Evolutionary conservation across 2,797 vertebrate species (phyloP).

Genomic region (Coluber constrictor): DNA sequence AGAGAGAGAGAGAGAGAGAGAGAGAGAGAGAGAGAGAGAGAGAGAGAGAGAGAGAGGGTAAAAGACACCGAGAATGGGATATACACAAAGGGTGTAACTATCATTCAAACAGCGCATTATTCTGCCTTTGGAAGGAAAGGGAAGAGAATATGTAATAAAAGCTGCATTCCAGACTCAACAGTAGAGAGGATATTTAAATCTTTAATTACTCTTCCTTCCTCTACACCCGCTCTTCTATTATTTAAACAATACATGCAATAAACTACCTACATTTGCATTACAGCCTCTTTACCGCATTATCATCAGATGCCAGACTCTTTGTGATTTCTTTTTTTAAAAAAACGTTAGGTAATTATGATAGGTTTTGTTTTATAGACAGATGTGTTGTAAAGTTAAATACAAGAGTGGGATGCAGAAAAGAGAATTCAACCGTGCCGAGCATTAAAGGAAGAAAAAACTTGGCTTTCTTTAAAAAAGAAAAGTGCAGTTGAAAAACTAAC

Average conservation of each 20-base stretch:
- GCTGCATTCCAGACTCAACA: background rate
- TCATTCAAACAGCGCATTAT: background rate
- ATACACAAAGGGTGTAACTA: background rate
- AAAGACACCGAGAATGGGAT: background rate
- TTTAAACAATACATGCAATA: constrained; percentile 59
- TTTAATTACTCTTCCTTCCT: constrained; percentile 56
- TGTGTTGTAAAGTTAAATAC: background rate
- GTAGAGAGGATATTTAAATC: constrained; percentile 46
- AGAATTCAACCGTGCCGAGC: background rate
- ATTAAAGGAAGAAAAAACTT: background rate
- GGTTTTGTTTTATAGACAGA: background rate
- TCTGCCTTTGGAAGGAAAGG: background rate
- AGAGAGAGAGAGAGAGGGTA: background rate
- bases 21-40: background rate
- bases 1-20: background rate
- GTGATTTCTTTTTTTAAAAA: constrained; percentile 47
- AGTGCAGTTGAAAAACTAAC: background rate
- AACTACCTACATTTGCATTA: constrained; percentile 51
- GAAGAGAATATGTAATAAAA: background rate
- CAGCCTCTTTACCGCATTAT: constrained; percentile 47
- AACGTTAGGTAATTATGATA: constrained; percentile 25
- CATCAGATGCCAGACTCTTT: constrained; percentile 48
- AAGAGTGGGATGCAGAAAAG: background rate
- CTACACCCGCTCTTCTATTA: constrained; percentile 29
- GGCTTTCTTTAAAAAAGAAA: background rate